Percentiles rank a stretch among this genome's conserved stretches.
Evolutionary conservation across 2,797 vertebrate genomes (phyloP).

Genomic region (Silurus lanzhouensis): DNA sequence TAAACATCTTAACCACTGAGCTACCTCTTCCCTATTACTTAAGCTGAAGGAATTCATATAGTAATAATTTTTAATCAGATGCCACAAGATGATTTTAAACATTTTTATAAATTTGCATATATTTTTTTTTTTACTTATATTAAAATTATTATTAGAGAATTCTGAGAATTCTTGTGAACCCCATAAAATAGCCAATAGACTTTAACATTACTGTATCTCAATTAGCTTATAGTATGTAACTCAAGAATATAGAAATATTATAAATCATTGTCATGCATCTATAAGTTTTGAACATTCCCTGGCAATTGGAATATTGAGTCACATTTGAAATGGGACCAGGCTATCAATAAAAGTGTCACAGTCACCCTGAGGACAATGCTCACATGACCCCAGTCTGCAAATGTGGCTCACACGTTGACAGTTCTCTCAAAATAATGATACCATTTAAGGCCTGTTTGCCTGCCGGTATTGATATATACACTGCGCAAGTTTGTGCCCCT

Average conservation of each 20-base stretch:
- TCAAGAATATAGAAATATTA: neutral
- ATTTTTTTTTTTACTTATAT: neutral
- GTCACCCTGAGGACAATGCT: constrained; percentile 50
- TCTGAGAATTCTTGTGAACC: neutral
- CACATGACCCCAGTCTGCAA: constrained; percentile 50
- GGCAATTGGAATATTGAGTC: constrained; percentile 67
- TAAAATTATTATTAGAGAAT: neutral
- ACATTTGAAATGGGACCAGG: constrained; percentile 41
- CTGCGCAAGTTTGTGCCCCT: constrained; percentile 38
- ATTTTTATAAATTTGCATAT: neutral
- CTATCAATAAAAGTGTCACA: constrained; percentile 57
- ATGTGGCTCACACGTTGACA: constrained; percentile 31
- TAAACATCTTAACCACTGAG: too few relatives aligned
- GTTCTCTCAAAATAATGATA: constrained; percentile 53
- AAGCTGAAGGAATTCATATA: too few relatives aligned
- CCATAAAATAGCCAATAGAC: neutral
- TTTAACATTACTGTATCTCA: neutral
- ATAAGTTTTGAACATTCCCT: constrained; percentile 68
- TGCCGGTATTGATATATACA: constrained; percentile 48
- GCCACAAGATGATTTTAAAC: neutral
- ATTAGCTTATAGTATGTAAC: constrained; percentile 9
- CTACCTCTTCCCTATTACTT: too few relatives aligned
- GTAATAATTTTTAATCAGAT: neutral
- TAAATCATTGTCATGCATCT: constrained; percentile 50
- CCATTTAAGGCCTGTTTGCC: constrained; percentile 54